Base-by-base conservation (phyloP, 2,797 vertebrate species). In the Macropodus opercularis region DNA sequence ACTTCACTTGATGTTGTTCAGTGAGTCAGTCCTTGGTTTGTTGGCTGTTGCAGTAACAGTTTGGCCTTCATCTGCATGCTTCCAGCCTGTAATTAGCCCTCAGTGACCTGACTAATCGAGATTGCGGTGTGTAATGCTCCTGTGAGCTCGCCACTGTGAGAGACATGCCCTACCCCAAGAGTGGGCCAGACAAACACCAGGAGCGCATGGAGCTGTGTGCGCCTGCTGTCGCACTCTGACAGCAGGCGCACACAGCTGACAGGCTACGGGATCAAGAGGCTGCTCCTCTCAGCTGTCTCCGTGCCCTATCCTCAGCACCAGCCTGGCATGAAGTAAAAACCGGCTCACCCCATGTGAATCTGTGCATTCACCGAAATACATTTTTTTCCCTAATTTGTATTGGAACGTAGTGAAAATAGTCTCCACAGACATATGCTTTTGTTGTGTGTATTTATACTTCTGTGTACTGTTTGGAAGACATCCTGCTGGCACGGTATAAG, bases 261-360 rank as follows among this genome's bases (percentile, higher is more conserved):
- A 61, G 51, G 63, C 65, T 52, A 60, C 38, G 13, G 60, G 70
- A 82, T 84, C 56, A 61, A 64, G 62, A 63, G 67, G 68, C 39
- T 38, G 18, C 48, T 79, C 62, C 55, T 69, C 65, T 83, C 69
- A 68, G 67, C 79, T 73, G 75, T 66, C 60, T 81, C 58, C 26
- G 15, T 71, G 73, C 58, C 56, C 69, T 51, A 17, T 43, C 41
- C 54, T 65, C 53, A 53, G 62, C 62, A 61, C 36, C 46, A 18
- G 50, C 19, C 50, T 71, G 76, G 68, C 73, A 69, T 63, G 5
- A 55, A 40, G 43, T 64, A 32, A 65, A 63, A 68, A 47, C 46
- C 27, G 71, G 79, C 85, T 73, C 42, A 12, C 64, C 48, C 14
- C 34, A 10, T 12, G 24, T 56, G 52, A 60, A 54, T 34, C 13